Percentiles rank a stretch among this genome's conserved stretches.
phyloP scores from a whole-genome alignment of 2,797 vertebrate genomes.

The Peromyscus eremicus region DNA sequence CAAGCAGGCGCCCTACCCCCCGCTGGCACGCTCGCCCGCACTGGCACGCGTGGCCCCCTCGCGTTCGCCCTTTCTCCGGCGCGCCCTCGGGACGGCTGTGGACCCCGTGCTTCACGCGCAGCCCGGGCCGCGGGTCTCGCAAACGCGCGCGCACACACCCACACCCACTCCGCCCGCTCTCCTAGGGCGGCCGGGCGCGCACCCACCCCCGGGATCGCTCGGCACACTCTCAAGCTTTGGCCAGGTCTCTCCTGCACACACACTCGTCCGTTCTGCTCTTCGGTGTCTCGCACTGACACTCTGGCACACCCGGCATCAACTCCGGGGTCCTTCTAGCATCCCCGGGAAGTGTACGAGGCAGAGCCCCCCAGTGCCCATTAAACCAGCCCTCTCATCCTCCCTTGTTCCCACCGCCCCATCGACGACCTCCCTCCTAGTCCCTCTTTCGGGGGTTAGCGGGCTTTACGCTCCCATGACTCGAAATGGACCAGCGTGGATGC shows the following conservation, averaged over 20 bases:
- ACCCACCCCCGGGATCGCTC: conserved; percentile 58
- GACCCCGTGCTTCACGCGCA: conserved; percentile 49
- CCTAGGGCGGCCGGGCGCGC: conserved; percentile 63
- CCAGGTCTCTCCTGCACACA: conserved; percentile 68
- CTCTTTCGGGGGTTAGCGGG: neutral
- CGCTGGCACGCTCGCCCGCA: conserved; percentile 69
- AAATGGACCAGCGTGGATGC: neutral
- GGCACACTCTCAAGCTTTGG: conserved; percentile 49
- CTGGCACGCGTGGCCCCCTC: conserved; percentile 70
- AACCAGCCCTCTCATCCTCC: conserved; percentile 2
- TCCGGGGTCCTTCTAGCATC: conserved; percentile 65
- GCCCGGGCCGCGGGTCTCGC: conserved; percentile 52
- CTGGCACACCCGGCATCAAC: conserved; percentile 56
- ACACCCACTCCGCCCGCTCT: conserved; percentile 71
- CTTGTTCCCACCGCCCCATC: neutral
- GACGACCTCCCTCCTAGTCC: neutral
- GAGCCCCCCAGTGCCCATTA: neutral
- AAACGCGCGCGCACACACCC: conserved; percentile 64
- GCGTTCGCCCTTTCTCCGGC: conserved; percentile 64
- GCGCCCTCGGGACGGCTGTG: conserved; percentile 70
- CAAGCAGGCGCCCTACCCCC: conserved; percentile 62
- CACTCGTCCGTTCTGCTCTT: conserved; percentile 44
- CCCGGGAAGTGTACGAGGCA: neutral
- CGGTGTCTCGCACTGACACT: conserved; percentile 14
- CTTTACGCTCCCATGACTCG: neutral